Percentiles rank a stretch among this genome's conserved stretches.
These are phyloP conservation scores for Creontiades dilutus DNA, from an alignment of 2,888 invertebrate species.

Conservation along the genomic window DNA sequence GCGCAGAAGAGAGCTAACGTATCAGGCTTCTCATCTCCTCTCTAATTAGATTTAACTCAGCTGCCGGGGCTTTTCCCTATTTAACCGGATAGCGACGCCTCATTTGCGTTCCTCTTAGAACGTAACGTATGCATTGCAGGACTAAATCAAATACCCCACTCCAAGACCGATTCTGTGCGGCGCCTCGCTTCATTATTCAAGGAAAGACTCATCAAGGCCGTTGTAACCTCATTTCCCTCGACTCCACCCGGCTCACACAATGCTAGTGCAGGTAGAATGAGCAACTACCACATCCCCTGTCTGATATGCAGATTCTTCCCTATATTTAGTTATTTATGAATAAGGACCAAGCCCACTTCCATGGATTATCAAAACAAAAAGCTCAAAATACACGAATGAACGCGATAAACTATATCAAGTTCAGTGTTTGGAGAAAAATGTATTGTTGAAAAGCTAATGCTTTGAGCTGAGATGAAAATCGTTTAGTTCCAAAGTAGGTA, in stretches of 20 bases:
- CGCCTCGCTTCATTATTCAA: constrained; percentile 46
- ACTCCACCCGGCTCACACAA: not conserved
- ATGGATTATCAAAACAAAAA: too few species aligned
- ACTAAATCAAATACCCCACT: constrained; percentile 46
- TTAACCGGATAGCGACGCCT: constrained; percentile 7
- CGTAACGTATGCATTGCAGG: constrained; percentile 28
- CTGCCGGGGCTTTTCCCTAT: not conserved
- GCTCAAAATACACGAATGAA: too few species aligned
- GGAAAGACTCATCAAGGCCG: constrained; percentile 44
- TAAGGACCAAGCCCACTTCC: too few species aligned
- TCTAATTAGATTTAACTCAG: constrained; percentile 25
- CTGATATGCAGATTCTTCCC: too few species aligned
- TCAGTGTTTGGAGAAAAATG: too few species aligned
- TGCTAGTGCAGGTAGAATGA: not conserved
- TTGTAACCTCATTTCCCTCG: constrained; percentile 31
- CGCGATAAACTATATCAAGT: too few species aligned
- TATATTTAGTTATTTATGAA: too few species aligned
- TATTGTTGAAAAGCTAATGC: too few species aligned
- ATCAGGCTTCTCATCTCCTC: not conserved
- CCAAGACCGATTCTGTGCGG: not conserved
- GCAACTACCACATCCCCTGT: too few species aligned
- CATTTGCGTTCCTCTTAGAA: constrained; percentile 33
- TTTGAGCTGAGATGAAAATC: too few species aligned
- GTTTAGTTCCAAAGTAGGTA: too few species aligned
- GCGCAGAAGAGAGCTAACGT: not conserved